Base-by-base conservation (phyloP, 2,113 vertebrate species). In the Toxotes jaculatrix region DNA sequence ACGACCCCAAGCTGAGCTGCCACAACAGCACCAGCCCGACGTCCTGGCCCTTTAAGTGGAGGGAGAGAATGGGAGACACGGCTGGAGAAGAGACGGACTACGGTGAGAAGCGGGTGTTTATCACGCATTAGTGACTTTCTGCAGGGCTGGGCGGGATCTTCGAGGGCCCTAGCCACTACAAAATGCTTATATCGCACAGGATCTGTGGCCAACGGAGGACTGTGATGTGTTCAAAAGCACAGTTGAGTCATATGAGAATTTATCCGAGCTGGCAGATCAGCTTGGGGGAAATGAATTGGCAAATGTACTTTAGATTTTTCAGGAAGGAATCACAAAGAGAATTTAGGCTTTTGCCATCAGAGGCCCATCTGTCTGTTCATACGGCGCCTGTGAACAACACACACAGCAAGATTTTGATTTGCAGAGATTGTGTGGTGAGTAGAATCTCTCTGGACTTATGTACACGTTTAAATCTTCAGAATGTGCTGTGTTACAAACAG, bases 1-100 rank as follows among this genome's bases (percentile, higher is more conserved):
- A 99, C 3, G 96, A 96, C 77, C 95, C 96, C 10, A 91, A 77
- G 3, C 94, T 97, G 11, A 95, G 89, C 81, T 99, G 98, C 71
- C 96, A 97, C 12, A 95, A 93, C 51, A 82, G 84, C 56, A 92
- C 87, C 42, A 73, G 42, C 1, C 78, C 43, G 3, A 87, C 87
- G 0, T 65, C 79, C 3, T 69, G 82, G 61, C 86, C 94, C 56
- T 97, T 97, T 78, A 93, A 73, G 40, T 97, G 96, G 96, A 88
- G 74, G 32, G 69, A 13, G 7, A 49, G 8, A 9, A 8, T 8
- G 40, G 61, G 9, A 4, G 36, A 53, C 21, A 23, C 31, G 4
- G 38, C 1, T 14, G 47, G 5, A 5, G 62, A 77, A 47, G 66
- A 64, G 38, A 38, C 47, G 16, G 88, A 93, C 36, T 92, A 93